Evolutionary conservation across 1,140 invertebrate genomes (phyloP), one percentile per base, ranked within the genome.

Genomic region (Lerema accius): DNA sequence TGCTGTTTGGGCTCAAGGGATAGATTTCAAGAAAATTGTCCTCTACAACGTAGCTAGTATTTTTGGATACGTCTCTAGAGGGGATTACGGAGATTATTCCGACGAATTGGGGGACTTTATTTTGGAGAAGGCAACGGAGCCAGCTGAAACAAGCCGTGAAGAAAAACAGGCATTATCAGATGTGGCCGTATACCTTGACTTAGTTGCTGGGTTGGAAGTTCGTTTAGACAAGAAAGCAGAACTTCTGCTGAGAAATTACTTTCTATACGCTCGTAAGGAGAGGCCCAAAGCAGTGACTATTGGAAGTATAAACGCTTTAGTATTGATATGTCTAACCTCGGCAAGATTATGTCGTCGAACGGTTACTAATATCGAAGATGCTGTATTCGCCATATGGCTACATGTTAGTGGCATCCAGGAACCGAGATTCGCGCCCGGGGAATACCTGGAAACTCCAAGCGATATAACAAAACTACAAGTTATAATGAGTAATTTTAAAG

Each of bases 341-440:
- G 86, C 88, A 0, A 76, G 78, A 45, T 65, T 90, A 0, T 90
- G 88, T 67, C 74, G 80, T n/a, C 67, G 86, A 11, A 26, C 60
- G 1, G 62, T 79, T 1, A 71, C 85, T 10, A 82, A 78, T 51
- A 63, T 72, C 3, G 73, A 86, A 42, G 88, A 90, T 42, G 86
- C 85, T 13, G 67, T 89, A 16, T 84, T 89, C 37, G 80, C 86
- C 14, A 84, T 90, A 50, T 90, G 86, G 86, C 66, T 90, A 13
- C 86, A 90, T 39, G 78, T 80, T 0, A 76, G 79, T 53, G 80
- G 85, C 9, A 74, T 73, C 46, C 72, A 82, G 6, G 80, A 83
- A 50, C 84, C 80, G 6, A 76, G 84, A 63, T 75, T 84, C 15
- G 84, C 82, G 1, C 88, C 85, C 1, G 74, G 79, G 10, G 85